Percentiles rank a stretch among this genome's conserved stretches.
Evolutionary conservation across 1,140 invertebrate species (phyloP).

Genomic region (Mamestra configurata): DNA sequence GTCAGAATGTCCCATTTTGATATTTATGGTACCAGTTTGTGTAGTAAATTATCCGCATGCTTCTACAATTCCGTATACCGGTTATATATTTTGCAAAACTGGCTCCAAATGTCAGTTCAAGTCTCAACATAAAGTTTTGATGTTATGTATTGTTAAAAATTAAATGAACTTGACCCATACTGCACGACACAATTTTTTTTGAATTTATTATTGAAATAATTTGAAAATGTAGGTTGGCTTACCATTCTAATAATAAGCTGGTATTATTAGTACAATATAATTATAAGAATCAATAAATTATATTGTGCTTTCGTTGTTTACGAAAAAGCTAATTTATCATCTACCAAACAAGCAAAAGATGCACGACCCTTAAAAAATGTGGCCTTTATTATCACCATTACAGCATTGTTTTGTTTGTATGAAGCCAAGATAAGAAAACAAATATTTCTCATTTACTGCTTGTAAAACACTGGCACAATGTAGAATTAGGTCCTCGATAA

Average conservation of each 20-base stretch:
- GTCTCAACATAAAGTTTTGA: too few species aligned
- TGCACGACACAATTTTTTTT: neutral
- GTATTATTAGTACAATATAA: too few species aligned
- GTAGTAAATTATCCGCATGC: too few species aligned
- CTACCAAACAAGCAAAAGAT: neutral
- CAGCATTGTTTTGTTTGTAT: conserved; percentile 25
- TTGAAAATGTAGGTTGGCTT: too few species aligned
- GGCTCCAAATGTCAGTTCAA: too few species aligned
- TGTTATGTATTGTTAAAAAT: too few species aligned
- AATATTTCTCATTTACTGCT: neutral
- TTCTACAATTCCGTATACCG: too few species aligned
- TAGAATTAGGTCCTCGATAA: conserved; percentile 51
- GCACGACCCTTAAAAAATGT: neutral
- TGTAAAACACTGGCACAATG: conserved; percentile 6
- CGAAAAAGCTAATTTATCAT: neutral
- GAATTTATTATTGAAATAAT: neutral
- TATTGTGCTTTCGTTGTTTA: neutral
- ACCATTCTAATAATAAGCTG: too few species aligned
- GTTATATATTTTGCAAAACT: too few species aligned
- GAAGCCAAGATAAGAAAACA: conserved; percentile 20
- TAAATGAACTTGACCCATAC: too few species aligned
- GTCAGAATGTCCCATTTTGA: neutral
- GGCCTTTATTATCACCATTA: neutral
- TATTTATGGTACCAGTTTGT: neutral
- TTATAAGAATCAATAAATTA: too few species aligned